phyloP scores from a whole-genome alignment of 1,140 invertebrate species.

The Eurosta solidaginis region DNA sequence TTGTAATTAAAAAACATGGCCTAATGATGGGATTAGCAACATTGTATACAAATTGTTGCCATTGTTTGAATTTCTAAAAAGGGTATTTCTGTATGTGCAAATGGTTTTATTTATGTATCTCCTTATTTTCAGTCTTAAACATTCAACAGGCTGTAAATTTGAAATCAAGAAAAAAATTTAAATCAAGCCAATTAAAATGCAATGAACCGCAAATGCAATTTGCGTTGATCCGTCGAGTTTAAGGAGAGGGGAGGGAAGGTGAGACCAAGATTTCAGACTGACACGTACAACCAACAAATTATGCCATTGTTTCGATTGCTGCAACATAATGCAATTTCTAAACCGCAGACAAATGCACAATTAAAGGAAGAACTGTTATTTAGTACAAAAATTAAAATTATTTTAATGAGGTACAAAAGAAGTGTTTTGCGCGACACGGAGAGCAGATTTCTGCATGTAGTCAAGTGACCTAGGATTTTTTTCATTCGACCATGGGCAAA shows the following conservation, averaged over 20 bases:
- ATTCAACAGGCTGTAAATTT: not conserved
- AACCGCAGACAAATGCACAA: too few relatives aligned
- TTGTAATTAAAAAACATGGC: slow-evolving; percentile 35
- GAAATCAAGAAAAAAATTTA: not conserved
- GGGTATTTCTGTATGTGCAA: not conserved
- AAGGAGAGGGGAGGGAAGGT: not conserved
- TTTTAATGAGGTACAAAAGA: too few relatives aligned
- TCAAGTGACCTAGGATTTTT: too few relatives aligned
- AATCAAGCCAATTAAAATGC: slow-evolving; percentile 55
- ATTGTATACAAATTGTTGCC: slow-evolving; percentile 35
- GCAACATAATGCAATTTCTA: too few relatives aligned
- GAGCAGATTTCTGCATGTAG: too few relatives aligned
- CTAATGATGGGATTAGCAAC: slow-evolving; percentile 55
- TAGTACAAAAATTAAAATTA: too few relatives aligned
- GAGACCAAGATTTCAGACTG: slow-evolving; percentile 23
- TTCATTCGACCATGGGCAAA: too few relatives aligned
- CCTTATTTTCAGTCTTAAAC: not conserved
- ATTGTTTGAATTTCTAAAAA: not conserved
- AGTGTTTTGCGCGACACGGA: too few relatives aligned
- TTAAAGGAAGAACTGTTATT: not conserved
- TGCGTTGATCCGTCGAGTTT: not conserved
- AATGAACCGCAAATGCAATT: slow-evolving; percentile 45
- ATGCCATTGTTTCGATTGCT: slow-evolving; percentile 28
- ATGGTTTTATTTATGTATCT: not conserved
- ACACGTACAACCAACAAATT: slow-evolving; percentile 33